Conservation (phyloP, 2,113 vertebrate genomes). For the Eupsittula cactorum region DNA sequence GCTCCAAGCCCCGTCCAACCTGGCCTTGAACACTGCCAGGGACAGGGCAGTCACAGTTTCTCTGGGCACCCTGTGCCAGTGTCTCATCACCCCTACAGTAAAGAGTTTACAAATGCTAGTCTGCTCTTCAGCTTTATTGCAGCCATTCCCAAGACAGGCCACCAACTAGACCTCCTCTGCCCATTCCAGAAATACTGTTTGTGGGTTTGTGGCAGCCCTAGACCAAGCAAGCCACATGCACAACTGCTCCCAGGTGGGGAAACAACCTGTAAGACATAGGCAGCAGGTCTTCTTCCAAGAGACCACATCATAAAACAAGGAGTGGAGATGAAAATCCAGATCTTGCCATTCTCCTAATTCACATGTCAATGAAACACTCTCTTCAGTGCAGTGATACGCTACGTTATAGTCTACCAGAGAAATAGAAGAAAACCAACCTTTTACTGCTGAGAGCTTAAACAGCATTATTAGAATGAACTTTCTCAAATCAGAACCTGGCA, state of each 20-base stretch:
- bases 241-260: background rate
- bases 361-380: background rate
- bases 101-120: background rate
- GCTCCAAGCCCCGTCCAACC: background rate
- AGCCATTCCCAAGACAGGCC: background rate
- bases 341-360: background rate
- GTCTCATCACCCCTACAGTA: background rate
- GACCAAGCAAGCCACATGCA: constrained; percentile 27
- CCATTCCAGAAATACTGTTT: constrained; percentile 24
- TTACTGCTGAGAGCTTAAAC: background rate
- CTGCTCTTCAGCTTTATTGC: background rate
- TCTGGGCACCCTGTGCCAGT: background rate
- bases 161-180: background rate
- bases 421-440: background rate
- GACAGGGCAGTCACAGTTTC: background rate
- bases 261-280: background rate
- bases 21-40: background rate
- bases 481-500: background rate
- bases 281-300: background rate
- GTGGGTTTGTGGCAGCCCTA: constrained; percentile 12
- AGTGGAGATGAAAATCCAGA: background rate
- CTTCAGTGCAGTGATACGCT: background rate
- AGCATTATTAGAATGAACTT: background rate
- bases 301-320: constrained; percentile 8
- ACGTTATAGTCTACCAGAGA: background rate